A percentile compares a stretch with the other conserved stretches of the same genome.
These are phyloP conservation scores for Paralichthys olivaceus DNA, from an alignment of 2,113 vertebrate genomes.

Conservation along the genomic window DNA sequence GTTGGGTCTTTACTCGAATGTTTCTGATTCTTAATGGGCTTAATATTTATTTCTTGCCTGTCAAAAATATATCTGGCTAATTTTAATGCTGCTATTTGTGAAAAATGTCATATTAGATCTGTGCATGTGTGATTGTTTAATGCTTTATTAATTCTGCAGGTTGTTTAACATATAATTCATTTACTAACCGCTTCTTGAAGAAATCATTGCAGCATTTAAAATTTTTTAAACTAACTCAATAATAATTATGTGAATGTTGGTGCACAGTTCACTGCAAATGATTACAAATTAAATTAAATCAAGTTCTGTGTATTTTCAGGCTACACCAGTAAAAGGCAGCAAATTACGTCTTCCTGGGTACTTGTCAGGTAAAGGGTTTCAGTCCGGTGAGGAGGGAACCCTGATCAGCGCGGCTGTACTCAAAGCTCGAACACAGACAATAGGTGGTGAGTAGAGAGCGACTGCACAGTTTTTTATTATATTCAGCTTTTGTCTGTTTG, in stretches of 20 bases:
- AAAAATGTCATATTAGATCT: not conserved
- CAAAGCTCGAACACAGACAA: slow-evolving; percentile 88
- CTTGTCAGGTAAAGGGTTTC: slow-evolving; percentile 95
- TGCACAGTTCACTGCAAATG: not conserved
- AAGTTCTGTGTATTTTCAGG: slow-evolving; percentile 74
- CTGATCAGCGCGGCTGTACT: slow-evolving; percentile 91
- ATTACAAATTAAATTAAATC: not conserved
- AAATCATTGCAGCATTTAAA: not conserved
- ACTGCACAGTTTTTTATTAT: not conserved
- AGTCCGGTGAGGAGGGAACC: slow-evolving; percentile 91
- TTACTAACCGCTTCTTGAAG: slow-evolving; percentile 31
- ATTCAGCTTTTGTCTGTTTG: not conserved
- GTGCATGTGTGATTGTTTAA: slow-evolving; percentile 37
- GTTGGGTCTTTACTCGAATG: slow-evolving; percentile 53
- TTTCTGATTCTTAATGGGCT: slow-evolving; percentile 44
- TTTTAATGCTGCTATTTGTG: not conserved
- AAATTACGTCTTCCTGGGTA: slow-evolving; percentile 96
- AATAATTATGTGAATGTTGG: not conserved
- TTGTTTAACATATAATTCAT: slow-evolving; percentile 5
- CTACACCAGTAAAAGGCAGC: slow-evolving; percentile 93
- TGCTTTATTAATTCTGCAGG: not conserved
- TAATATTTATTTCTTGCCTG: slow-evolving; percentile 21
- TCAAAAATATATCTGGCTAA: slow-evolving; percentile 12
- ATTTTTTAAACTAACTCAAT: slow-evolving; percentile 18
- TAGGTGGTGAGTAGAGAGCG: slow-evolving; percentile 80